These are phyloP conservation scores for Phengaris arion DNA, from an alignment of 2,888 invertebrate genomes.

Conservation along the genomic window DNA sequence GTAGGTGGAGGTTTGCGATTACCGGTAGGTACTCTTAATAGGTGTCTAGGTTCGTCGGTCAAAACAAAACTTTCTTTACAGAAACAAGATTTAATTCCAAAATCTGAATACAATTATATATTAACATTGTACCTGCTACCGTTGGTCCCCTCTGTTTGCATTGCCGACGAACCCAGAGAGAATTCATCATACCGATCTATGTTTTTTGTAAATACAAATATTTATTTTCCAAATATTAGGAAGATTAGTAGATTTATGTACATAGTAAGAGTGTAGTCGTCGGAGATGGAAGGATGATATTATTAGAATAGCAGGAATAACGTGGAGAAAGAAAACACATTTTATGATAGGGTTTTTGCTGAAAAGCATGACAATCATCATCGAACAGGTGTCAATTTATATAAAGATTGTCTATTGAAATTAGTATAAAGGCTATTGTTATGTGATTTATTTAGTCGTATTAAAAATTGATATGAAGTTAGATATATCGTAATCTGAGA, in stretches of 20 bases:
- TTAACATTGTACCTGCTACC: conserved; percentile 3
- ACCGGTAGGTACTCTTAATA: not conserved
- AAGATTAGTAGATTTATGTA: conserved; percentile 7
- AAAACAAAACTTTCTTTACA: not conserved
- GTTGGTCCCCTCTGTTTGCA: conserved; percentile 16
- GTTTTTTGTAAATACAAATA: conserved; percentile 7
- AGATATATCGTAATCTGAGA: not conserved
- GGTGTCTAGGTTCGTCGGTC: not conserved
- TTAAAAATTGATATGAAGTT: not conserved
- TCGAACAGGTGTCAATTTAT: too few relatives aligned
- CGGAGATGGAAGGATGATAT: too few relatives aligned
- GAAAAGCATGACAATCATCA: too few relatives aligned
- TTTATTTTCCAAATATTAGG: conserved; percentile 14
- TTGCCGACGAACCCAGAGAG: not conserved
- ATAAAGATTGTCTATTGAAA: too few relatives aligned
- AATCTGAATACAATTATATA: not conserved
- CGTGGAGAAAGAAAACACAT: too few relatives aligned
- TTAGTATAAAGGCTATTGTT: not conserved
- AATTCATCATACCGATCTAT: conserved; percentile 4
- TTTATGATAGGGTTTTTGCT: too few relatives aligned
- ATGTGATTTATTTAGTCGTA: not conserved
- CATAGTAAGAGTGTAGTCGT: not conserved
- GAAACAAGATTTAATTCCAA: not conserved
- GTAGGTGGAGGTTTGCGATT: too few relatives aligned
- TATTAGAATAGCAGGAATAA: too few relatives aligned